These are phyloP conservation scores for Tortricodes alternella DNA, from an alignment of 2,888 invertebrate species.

Conservation along the genomic window DNA sequence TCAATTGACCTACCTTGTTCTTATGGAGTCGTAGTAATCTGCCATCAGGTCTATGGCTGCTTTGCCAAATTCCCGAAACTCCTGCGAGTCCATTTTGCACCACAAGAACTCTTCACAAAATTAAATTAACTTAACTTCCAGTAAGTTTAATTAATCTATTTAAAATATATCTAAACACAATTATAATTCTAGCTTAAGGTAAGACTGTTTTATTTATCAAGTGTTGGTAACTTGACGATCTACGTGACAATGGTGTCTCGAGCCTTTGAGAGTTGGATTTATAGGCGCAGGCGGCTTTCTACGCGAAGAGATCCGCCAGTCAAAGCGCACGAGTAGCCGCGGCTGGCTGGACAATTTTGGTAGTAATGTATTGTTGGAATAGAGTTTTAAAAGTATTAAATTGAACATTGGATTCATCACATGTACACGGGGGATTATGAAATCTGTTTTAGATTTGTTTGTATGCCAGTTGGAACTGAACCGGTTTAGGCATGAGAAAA, in stretches of 20 bases:
- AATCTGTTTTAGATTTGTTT: too few relatives aligned
- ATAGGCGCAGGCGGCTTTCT: constrained; percentile 71
- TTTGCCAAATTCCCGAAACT: constrained; percentile 92
- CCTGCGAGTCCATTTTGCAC: constrained; percentile 86
- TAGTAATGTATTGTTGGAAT: neutral
- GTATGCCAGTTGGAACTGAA: too few relatives aligned
- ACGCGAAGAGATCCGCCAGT: constrained; percentile 40
- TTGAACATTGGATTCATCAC: too few relatives aligned
- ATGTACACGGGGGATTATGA: too few relatives aligned
- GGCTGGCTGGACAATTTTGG: neutral
- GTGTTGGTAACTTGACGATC: constrained; percentile 52
- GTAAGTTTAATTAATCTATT: too few relatives aligned
- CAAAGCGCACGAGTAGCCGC: neutral
- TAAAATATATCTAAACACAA: too few relatives aligned
- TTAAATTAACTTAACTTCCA: too few relatives aligned
- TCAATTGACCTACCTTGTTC: constrained; percentile 91
- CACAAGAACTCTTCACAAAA: constrained; percentile 23
- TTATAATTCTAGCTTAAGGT: constrained; percentile 1
- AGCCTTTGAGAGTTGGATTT: constrained; percentile 60
- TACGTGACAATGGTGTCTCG: constrained; percentile 66
- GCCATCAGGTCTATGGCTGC: constrained; percentile 95
- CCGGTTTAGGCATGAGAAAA: too few relatives aligned
- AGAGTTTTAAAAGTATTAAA: neutral
- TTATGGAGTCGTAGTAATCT: constrained; percentile 93
- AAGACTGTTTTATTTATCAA: constrained; percentile 6